phyloP scores from a whole-genome alignment of 2,797 vertebrate genomes.

The Schizothorax lantsangensis region DNA sequence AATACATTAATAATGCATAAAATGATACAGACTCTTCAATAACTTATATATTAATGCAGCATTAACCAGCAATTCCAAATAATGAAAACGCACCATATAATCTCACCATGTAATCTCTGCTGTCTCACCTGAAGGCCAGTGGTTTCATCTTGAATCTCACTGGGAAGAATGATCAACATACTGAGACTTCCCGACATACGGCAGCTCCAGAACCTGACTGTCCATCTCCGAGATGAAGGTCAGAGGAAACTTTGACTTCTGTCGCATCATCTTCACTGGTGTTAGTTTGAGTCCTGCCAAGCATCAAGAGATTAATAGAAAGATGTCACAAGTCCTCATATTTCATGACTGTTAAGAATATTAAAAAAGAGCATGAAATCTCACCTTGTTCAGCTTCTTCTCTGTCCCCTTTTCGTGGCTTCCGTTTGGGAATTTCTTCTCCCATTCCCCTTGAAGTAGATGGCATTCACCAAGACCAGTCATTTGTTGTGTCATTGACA shows the following conservation, averaged over 20 bases:
- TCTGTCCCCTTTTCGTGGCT: conserved; percentile 61
- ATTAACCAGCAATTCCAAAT: background rate
- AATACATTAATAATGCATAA: background rate
- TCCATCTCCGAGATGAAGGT: conserved; percentile 73
- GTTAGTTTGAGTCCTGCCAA: conserved; percentile 78
- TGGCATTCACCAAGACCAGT: conserved; percentile 78
- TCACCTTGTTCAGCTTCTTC: conserved; percentile 70
- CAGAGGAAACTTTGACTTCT: conserved; percentile 74
- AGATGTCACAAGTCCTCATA: background rate
- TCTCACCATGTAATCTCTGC: background rate
- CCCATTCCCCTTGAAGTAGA: conserved; percentile 81
- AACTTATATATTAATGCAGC: background rate
- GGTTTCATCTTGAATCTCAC: conserved; percentile 74
- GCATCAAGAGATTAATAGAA: background rate
- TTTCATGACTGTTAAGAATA: conserved; percentile 42
- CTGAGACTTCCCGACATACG: conserved; percentile 80
- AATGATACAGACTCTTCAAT: background rate
- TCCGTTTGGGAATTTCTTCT: conserved; percentile 65
- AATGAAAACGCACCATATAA: background rate
- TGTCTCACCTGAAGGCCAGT: conserved; percentile 82
- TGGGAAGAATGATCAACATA: conserved; percentile 87
- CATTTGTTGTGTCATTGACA: no score
- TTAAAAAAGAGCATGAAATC: background rate
- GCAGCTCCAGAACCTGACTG: conserved; percentile 85
- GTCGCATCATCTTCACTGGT: conserved; percentile 88